Evolutionary conservation across 1,140 invertebrate species (phyloP).

Genomic region (Bombus affinis): DNA sequence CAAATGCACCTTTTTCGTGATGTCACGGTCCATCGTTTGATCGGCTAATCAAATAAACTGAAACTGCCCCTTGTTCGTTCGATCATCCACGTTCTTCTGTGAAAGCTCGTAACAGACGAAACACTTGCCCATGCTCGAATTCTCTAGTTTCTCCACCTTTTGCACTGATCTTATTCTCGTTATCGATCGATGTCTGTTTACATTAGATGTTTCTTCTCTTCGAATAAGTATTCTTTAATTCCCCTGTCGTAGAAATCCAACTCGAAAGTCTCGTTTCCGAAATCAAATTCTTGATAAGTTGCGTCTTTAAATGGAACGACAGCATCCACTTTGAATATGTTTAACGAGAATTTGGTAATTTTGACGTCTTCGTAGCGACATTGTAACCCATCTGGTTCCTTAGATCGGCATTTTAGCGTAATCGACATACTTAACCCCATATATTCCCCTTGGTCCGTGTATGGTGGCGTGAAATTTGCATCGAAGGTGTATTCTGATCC

Average conservation of each 20-base stretch:
- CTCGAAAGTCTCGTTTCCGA: conserved; percentile 40
- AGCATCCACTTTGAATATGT: conserved; percentile 29
- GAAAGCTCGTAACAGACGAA: conserved; percentile 67
- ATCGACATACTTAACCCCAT: conserved; percentile 52
- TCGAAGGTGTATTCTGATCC: conserved; percentile 53
- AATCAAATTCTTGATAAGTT: conserved; percentile 16
- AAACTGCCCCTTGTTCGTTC: not conserved
- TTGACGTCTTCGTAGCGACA: conserved; percentile 60
- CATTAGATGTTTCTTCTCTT: conserved; percentile 38
- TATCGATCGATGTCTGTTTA: conserved; percentile 10
- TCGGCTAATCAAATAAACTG: not conserved
- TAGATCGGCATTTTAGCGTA: conserved; percentile 66
- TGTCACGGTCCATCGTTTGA: not conserved
- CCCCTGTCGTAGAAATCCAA: conserved; percentile 69
- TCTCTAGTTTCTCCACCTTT: conserved; percentile 73
- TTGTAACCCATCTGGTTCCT: conserved; percentile 38
- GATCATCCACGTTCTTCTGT: conserved; percentile 54
- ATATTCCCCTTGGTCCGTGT: conserved; percentile 53
- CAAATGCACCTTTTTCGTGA: not conserved
- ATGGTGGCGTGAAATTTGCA: conserved; percentile 33
- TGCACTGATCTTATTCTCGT: not conserved
- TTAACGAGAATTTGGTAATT: not conserved
- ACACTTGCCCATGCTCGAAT: conserved; percentile 72
- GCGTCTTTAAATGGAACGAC: not conserved
- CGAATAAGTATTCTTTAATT: conserved; percentile 58